phyloP scores from a whole-genome alignment of 2,113 vertebrate genomes.

The Macrotis lagotis region DNA sequence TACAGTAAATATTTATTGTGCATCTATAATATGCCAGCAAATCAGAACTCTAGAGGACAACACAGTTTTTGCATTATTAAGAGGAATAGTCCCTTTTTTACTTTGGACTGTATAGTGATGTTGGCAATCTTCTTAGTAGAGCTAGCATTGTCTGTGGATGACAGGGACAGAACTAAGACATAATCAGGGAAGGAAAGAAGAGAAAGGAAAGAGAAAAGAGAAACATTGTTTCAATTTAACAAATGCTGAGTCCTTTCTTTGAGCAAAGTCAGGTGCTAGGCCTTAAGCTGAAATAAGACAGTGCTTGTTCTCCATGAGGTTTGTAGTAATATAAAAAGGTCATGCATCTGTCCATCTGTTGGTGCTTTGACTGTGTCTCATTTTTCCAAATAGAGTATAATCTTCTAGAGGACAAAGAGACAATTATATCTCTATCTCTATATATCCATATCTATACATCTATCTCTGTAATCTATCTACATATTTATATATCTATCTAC shows the following conservation, averaged over 20 bases:
- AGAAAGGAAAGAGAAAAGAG: not conserved
- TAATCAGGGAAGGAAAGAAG: not conserved
- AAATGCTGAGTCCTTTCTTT: not conserved
- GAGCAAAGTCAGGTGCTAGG: not conserved
- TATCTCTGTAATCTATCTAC: no score
- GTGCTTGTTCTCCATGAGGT: not conserved
- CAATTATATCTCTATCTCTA: no score
- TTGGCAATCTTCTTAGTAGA: not conserved
- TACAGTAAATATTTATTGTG: not conserved
- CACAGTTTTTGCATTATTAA: not conserved
- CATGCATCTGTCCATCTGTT: not conserved
- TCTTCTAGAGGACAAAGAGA: not conserved
- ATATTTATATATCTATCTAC: no score
- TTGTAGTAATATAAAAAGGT: not conserved
- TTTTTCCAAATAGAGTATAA: not conserved
- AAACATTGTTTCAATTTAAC: not conserved
- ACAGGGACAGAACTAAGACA: not conserved
- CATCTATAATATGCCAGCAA: not conserved
- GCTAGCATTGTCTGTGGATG: not conserved
- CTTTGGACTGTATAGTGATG: not conserved
- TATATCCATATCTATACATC: no score
- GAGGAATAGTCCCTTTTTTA: not conserved
- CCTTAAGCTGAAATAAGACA: not conserved
- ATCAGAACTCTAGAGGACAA: not conserved
- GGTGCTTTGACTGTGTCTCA: not conserved